Conservation (phyloP, 2,797 vertebrate genomes). For the Rhinella marina region DNA sequence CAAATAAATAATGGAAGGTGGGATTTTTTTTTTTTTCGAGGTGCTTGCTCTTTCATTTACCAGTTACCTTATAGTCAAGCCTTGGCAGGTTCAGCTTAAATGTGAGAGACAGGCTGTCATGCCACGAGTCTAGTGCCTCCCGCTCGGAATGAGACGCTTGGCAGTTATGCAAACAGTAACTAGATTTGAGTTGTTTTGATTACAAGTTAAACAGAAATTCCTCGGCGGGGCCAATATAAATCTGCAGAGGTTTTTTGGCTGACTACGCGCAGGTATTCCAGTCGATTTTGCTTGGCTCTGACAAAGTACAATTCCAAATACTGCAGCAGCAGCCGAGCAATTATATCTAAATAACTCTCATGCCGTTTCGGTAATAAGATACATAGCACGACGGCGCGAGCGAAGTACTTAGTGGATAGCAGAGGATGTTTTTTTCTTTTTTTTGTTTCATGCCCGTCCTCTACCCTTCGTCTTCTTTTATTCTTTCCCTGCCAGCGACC, state of each 20-base stretch:
- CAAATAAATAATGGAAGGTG: background rate
- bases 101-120: constrained; percentile 85
- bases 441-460: constrained; percentile 39
- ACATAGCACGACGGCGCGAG: constrained; percentile 41
- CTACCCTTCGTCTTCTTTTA: constrained; percentile 44
- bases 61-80: constrained; percentile 77
- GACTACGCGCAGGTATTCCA: constrained; percentile 53
- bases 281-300: constrained; percentile 52
- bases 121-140: constrained; percentile 77
- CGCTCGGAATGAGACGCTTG: constrained; percentile 82
- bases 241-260: constrained; percentile 58
- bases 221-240: constrained; percentile 78
- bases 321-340: constrained; percentile 52
- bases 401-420: constrained; percentile 57
- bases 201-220: constrained; percentile 85
- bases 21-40: constrained; percentile 69
- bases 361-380: constrained; percentile 58
- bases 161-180: constrained; percentile 84
- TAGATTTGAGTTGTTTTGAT: constrained; percentile 87
- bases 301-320: constrained; percentile 41
- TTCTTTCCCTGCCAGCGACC: constrained; percentile 30
- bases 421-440: constrained; percentile 11
- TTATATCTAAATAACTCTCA: constrained; percentile 60
- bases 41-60: constrained; percentile 79
- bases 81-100: constrained; percentile 80